These are phyloP conservation scores for Myotis findleyi DNA, from an alignment of 2,797 vertebrate species.

Conservation along the genomic window DNA sequence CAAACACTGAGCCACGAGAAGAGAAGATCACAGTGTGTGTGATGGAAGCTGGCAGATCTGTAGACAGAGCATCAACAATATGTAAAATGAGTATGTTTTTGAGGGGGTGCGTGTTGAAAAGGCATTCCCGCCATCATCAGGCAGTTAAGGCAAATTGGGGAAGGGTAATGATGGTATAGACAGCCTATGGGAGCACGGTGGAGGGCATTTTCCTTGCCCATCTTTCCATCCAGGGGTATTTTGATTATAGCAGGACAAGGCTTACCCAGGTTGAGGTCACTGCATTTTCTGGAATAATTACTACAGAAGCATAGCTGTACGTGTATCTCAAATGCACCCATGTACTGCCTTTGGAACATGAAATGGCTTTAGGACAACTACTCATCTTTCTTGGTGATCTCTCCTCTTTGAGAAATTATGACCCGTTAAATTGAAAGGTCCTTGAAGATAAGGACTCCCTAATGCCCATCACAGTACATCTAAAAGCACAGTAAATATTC, in stretches of 20 bases:
- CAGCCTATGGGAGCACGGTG: not conserved
- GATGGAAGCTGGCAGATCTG: not conserved
- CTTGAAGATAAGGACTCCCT: not conserved
- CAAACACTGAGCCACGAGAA: not conserved
- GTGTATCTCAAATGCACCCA: not conserved
- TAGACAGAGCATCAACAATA: not conserved
- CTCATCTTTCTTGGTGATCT: not conserved
- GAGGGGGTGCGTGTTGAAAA: not conserved
- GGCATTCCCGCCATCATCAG: not conserved
- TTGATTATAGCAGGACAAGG: not conserved
- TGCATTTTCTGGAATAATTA: not conserved
- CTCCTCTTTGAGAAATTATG: not conserved
- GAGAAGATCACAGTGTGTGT: not conserved
- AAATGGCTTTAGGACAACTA: not conserved
- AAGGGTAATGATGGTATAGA: not conserved
- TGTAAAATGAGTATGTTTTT: not conserved
- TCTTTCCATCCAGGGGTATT: not conserved
- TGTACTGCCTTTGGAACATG: not conserved
- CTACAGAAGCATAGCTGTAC: not conserved
- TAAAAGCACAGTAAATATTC: not conserved
- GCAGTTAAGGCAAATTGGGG: not conserved
- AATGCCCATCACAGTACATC: not conserved
- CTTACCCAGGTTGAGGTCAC: not conserved
- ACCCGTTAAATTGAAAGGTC: not conserved
- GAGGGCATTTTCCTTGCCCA: not conserved